A percentile compares a stretch with the other conserved stretches of the same genome.
phyloP scores from a whole-genome alignment of 2,888 invertebrate genomes.

The Athalia circularis region DNA sequence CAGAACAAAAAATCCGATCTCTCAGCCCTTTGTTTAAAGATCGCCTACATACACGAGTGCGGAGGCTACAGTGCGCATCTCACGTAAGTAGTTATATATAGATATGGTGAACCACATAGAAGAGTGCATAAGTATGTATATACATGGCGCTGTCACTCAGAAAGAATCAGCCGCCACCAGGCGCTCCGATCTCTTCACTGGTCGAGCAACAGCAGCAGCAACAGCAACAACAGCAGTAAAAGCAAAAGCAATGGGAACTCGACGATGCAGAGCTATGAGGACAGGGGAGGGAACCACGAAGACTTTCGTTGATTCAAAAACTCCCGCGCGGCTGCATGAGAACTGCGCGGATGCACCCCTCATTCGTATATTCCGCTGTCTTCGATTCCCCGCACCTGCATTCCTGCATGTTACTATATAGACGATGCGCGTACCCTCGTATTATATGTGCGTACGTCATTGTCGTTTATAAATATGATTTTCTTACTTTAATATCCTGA shows the following conservation, averaged over 20 bases:
- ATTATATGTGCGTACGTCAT: not conserved
- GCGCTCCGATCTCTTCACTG: conserved; percentile 59
- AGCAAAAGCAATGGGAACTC: not conserved
- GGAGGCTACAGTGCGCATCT: not conserved
- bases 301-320: conserved; percentile 20
- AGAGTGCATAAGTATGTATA: conserved; percentile 25
- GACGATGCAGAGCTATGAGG: too few relatives aligned
- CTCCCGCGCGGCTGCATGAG: conserved; percentile 18
- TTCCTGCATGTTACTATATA: conserved; percentile 72
- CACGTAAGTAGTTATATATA: conserved; percentile 41
- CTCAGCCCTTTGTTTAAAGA: conserved; percentile 45
- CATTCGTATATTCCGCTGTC: conserved; percentile 55
- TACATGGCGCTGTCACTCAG: conserved; percentile 39
- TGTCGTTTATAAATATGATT: not conserved
- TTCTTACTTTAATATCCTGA: too few relatives aligned
- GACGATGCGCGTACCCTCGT: conserved; percentile 41
- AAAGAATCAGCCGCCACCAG: conserved; percentile 42
- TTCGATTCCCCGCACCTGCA: conserved; percentile 65
- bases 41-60: conserved; percentile 3
- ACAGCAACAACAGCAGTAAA: not conserved
- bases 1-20: conserved; percentile 37
- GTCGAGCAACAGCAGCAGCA: conserved; percentile 50
- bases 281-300: not conserved
- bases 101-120: conserved; percentile 27
- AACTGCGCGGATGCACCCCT: conserved; percentile 49